Conservation (phyloP, 2,113 vertebrate genomes). For the Heliornis fulica region DNA sequence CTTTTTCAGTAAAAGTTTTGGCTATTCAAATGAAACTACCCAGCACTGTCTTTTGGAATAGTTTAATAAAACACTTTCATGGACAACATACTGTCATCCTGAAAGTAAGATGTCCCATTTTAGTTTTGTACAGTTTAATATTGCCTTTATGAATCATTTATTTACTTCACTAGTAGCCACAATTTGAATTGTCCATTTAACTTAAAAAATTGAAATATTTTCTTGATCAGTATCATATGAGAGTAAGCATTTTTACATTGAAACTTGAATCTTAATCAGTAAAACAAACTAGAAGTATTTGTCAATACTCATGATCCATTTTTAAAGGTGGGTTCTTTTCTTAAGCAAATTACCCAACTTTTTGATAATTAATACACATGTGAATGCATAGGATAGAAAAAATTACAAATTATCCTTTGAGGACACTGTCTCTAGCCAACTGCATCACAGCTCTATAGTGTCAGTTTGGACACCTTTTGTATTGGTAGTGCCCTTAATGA, state of each 20-base stretch:
- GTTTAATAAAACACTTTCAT: constrained; percentile 51
- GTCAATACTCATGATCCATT: constrained; percentile 69
- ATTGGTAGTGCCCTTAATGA: constrained; percentile 68
- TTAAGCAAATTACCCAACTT: constrained; percentile 69
- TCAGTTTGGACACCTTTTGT: constrained; percentile 71
- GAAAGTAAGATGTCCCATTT: constrained; percentile 62
- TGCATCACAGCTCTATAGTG: constrained; percentile 59
- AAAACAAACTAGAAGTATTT: constrained; percentile 64
- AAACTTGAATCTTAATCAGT: constrained; percentile 61
- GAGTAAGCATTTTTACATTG: constrained; percentile 74
- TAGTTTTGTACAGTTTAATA: constrained; percentile 71
- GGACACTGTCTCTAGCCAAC: constrained; percentile 47
- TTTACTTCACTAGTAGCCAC: constrained; percentile 52
- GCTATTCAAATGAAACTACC: constrained; percentile 50
- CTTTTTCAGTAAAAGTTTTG: constrained; percentile 25
- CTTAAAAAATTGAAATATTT: constrained; percentile 62
- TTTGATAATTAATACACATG: constrained; percentile 72
- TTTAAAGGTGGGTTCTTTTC: constrained; percentile 73
- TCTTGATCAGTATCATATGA: constrained; percentile 57
- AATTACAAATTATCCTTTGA: constrained; percentile 56
- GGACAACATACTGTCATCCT: constrained; percentile 56
- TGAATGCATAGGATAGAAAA: constrained; percentile 48
- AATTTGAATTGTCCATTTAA: constrained; percentile 57
- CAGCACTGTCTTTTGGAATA: constrained; percentile 64
- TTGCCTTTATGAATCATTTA: constrained; percentile 65